Evolutionary conservation across 2,888 invertebrate species (phyloP), one percentile per base, ranked within the genome.

Genomic region (Cheilosia grossa): DNA sequence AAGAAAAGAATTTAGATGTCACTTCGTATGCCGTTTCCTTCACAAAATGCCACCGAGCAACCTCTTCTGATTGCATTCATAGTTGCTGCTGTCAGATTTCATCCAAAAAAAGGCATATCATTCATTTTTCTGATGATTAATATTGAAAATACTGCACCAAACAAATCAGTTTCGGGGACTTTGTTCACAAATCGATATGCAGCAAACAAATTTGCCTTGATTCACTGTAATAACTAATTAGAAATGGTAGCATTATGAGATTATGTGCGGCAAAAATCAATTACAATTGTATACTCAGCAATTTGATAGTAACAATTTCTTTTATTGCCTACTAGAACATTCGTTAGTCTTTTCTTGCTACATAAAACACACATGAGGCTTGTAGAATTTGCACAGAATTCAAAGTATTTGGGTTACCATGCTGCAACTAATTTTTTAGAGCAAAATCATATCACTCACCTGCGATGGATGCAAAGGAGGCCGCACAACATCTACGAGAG

Each of bases 391-490:
- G 10, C 10, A 24, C 21, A 30, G 5, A 17, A 19, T 54, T 44
- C 10, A 24, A 24, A 30, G 5, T 27, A 30, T 54, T 44, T 44
- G 4, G 17, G 40, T 51, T 51, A 27, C 49, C 21, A 58, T 37
- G 17, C 27, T 30, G 53, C n/a, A 66, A 61, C 19, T 44, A 15
- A 49, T 49, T 37, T 37, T 53, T 0, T 53, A 9, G 4, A 21
- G 13, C 47, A 73, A 63, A 81, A 72, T 10, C 30, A 70, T 70
- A 59, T 15, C 27, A 72, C 82, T 82, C 42, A 82, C 82, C 78
- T 78, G 66, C 59, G 59, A 72, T 66, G 49, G 33, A 30, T 49
- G 30, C 9, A n/a, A 30, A 70, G 40, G 42, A 53, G 47, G 72
- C 77, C 66, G 47, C 49, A 47, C 47, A 19, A 53, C 15, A 51